Evolutionary conservation across 1,140 invertebrate species (phyloP), one percentile per base, ranked within the genome.

Genomic region (Hyphantria cunea): DNA sequence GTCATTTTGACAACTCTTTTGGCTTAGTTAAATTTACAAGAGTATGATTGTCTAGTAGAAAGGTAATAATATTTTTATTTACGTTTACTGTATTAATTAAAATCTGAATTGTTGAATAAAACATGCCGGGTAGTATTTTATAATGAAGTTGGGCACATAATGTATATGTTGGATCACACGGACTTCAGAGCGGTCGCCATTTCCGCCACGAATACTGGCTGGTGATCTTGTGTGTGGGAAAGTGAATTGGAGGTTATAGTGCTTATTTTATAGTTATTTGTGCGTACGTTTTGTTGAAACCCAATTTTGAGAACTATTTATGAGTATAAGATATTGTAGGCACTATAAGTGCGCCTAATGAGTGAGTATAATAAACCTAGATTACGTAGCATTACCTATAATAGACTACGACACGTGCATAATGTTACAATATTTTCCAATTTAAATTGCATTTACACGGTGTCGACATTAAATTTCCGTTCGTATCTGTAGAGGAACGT

Each of bases 11-110:
- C 74, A 74, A 64, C 56, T 50, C 42, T 74, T 85, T 86, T 78
- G 84, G 82, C 79, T 80, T 70, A 71, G 66, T 83, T 82, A 89
- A 89, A 89, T 87, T 89, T 72, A 85, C 82, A 87, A 87, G 86
- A 89, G 84, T 76, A 86, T 84, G 75, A 72, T 82, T 75, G 71
- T 82, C 76, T 75, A 66, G 73, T 80, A 78, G 63, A 77, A 79
- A 79, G 72, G 51, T 77, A 83, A 81, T 74, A 78, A 58, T 56
- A 68, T 60, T 51, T 78, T 72, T 71, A 74, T 74, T 75, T 70
- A 61, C 53, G 54, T 53, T 64, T 55, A 64, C 72, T 75, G 68
- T 60, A 7, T 15, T 42, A 62, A 69, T 42, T 49, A 49, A 48
- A 12, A 14, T 9, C 25, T 49, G 11, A 10, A 32, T n/a, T 37